phyloP scores from a whole-genome alignment of 2,113 vertebrate species.

The Pycnonotus jocosus region DNA sequence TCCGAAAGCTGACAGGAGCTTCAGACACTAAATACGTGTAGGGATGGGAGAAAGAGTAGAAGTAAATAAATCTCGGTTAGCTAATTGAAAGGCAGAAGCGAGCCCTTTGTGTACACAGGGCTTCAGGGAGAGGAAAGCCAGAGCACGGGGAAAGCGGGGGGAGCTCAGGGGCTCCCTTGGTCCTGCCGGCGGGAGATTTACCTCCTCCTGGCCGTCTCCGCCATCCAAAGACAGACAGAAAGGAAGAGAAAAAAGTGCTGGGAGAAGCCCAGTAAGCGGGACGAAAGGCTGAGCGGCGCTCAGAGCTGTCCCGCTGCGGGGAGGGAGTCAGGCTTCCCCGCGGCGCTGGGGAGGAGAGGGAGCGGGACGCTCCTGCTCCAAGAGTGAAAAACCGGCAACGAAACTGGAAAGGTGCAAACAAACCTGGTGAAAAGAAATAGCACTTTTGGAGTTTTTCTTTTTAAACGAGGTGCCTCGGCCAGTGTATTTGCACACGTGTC shows the following conservation, averaged over 20 bases:
- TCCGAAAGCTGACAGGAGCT: neutral
- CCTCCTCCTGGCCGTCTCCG: neutral
- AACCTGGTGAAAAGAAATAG: neutral
- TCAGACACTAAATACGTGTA: neutral
- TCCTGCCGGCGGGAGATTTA: neutral
- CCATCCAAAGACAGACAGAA: neutral
- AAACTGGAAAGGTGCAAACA: neutral
- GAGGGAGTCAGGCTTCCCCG: neutral
- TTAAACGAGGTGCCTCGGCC: neutral
- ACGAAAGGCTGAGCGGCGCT: neutral
- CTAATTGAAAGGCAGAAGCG: conserved; percentile 50
- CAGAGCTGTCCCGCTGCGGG: too few species aligned
- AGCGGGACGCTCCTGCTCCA: fast-evolving
- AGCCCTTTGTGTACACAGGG: conserved; percentile 35
- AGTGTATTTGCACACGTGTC: neutral
- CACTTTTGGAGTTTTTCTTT: neutral
- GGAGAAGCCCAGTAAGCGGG: neutral
- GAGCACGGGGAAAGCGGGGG: neutral
- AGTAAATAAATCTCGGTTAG: conserved; percentile 55
- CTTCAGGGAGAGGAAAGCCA: conserved; percentile 33
- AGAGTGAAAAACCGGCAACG: fast-evolving
- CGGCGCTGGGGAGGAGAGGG: fast-evolving
- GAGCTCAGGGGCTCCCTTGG: neutral
- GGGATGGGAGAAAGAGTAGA: conserved; percentile 23
- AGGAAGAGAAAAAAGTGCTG: too few species aligned